phyloP scores from a whole-genome alignment of 2,888 invertebrate species.

The Tenthredo distinguenda region DNA sequence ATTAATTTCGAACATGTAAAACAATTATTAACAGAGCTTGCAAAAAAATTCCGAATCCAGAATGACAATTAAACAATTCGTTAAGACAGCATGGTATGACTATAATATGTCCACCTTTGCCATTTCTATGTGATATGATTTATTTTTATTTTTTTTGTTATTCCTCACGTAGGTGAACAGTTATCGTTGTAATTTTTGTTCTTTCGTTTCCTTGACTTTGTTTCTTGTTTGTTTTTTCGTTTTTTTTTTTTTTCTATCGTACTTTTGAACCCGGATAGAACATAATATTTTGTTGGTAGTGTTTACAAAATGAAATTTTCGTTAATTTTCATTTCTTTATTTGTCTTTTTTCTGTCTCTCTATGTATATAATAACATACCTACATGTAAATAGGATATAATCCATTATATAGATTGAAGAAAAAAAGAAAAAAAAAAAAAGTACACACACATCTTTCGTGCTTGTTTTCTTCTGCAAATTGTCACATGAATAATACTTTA shows the following conservation, averaged over 20 bases:
- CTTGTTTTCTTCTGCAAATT: not conserved
- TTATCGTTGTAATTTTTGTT: not conserved
- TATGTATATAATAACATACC: not conserved
- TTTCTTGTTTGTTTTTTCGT: constrained; percentile 35
- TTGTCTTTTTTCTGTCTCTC: not conserved
- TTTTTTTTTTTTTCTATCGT: not conserved
- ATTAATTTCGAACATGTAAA: not conserved
- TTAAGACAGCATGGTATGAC: constrained; percentile 63
- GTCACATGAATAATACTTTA: not conserved
- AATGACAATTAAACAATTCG: constrained; percentile 6
- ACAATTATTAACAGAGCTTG: not conserved
- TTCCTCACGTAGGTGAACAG: constrained; percentile 47
- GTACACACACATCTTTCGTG: not conserved
- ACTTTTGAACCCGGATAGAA: not conserved
- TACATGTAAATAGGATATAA: not conserved
- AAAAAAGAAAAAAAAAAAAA: too few species aligned
- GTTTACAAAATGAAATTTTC: not conserved
- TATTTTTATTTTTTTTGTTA: constrained; percentile 50
- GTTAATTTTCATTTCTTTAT: not conserved
- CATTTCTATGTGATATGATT: not conserved
- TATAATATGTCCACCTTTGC: constrained; percentile 53
- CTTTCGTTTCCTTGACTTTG: not conserved
- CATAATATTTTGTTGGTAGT: not conserved
- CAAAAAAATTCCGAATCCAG: not conserved
- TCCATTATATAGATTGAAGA: too few species aligned